Percentiles rank a stretch among this genome's conserved stretches.
Conservation (phyloP, 2,113 vertebrate genomes). For the Pampusana beccarii region DNA sequence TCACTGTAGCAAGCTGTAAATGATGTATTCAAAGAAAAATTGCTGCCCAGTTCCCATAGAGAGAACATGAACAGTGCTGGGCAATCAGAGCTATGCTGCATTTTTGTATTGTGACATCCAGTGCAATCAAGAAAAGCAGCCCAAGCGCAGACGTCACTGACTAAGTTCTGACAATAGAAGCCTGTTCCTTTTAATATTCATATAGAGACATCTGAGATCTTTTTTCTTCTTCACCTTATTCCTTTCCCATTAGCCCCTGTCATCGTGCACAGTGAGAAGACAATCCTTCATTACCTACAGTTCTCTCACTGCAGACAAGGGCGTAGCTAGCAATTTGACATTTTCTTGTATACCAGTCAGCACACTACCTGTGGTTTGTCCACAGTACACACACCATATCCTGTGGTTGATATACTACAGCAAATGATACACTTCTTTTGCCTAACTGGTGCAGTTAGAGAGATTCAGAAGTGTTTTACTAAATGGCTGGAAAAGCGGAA, state of each 20-base stretch:
- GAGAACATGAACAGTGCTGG: slow-evolving; percentile 27
- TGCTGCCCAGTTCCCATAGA: slow-evolving; percentile 39
- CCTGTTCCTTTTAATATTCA: slow-evolving; percentile 2
- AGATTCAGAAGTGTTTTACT: not conserved
- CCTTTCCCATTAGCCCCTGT: not conserved
- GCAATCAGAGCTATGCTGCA: slow-evolving; percentile 44
- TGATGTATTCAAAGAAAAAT: slow-evolving; percentile 62
- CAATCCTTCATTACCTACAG: not conserved
- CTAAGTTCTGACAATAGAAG: slow-evolving; percentile 23
- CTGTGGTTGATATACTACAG: not conserved
- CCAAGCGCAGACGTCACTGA: slow-evolving; percentile 3
- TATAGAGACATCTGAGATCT: not conserved
- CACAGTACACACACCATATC: not conserved
- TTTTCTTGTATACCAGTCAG: not conserved
- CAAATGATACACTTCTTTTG: not conserved
- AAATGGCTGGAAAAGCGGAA: not conserved
- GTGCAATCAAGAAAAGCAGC: slow-evolving; percentile 27
- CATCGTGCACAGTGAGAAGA: not conserved
- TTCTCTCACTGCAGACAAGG: not conserved
- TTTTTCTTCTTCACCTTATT: slow-evolving; percentile 12
- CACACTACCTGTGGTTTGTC: not conserved
- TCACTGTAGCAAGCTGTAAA: slow-evolving; percentile 50
- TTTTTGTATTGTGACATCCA: slow-evolving; percentile 52
- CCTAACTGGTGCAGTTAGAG: not conserved
- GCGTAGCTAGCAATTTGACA: not conserved